Conservation (phyloP, 1,140 invertebrate genomes). For the Helicoverpa zea region DNA sequence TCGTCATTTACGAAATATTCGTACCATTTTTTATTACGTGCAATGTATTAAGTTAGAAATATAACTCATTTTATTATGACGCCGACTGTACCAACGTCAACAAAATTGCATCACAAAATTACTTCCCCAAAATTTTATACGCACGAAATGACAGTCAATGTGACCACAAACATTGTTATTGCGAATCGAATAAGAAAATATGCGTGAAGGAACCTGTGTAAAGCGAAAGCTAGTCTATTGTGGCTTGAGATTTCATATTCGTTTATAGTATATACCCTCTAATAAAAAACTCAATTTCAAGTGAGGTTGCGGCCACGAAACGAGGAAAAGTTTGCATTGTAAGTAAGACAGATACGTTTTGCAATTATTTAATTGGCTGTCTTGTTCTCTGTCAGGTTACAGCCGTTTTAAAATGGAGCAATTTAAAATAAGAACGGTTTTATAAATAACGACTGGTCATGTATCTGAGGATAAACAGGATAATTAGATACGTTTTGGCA, state of each 20-base stretch:
- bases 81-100: too few species aligned
- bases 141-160: constrained; percentile 62
- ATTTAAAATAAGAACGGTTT: background rate
- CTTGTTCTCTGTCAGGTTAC: background rate
- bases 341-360: background rate
- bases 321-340: constrained; percentile 10
- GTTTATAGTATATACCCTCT: constrained; percentile 41
- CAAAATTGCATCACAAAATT: constrained; percentile 29
- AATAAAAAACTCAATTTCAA: constrained; percentile 49
- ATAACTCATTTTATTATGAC: too few species aligned
- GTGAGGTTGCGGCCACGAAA: constrained; percentile 6
- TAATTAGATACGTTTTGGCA: background rate
- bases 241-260: constrained; percentile 47
- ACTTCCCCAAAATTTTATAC: constrained; percentile 52
- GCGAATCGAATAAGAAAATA: constrained; percentile 66
- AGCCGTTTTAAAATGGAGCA: constrained; percentile 13
- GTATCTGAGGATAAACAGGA: too few species aligned
- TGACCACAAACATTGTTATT: constrained; percentile 63
- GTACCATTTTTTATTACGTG: too few species aligned
- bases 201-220: constrained; percentile 59
- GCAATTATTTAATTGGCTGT: constrained; percentile 15
- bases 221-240: constrained; percentile 52
- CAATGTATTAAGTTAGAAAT: too few species aligned
- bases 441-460: background rate
- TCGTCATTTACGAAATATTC: too few species aligned